Evolutionary conservation across 1,140 invertebrate genomes (phyloP).

Genomic region (Andricus grossulariae): DNA sequence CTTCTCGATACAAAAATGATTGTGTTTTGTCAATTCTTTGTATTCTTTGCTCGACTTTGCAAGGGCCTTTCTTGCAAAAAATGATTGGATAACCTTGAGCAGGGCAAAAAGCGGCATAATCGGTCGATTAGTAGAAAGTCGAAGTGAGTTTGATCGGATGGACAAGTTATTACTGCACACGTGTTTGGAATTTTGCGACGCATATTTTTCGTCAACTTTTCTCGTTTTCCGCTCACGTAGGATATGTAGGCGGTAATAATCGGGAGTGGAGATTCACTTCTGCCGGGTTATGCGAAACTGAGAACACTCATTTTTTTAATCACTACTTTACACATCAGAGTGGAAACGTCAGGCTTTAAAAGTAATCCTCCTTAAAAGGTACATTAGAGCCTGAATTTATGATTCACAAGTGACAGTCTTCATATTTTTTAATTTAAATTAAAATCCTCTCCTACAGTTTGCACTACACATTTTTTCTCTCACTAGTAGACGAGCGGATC

Average conservation of each 20-base stretch:
- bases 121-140: conserved; percentile 3
- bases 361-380: no score
- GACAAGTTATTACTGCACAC: not conserved
- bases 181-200: not conserved
- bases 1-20: no score
- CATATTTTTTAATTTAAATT: no score
- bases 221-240: not conserved
- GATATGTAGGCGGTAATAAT: not conserved
- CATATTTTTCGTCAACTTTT: not conserved
- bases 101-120: not conserved
- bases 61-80: not conserved
- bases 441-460: no score
- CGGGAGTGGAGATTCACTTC: not conserved
- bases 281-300: no score
- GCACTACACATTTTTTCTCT: no score
- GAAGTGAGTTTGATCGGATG: not conserved
- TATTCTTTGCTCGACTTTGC: no score
- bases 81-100: not conserved
- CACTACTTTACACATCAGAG: not conserved
- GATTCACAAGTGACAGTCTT: no score
- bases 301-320: not conserved
- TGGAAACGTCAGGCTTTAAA: no score
- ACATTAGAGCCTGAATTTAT: no score
- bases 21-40: no score
- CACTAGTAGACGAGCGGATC: no score